phyloP scores from a whole-genome alignment of 2,797 vertebrate species.

The Hyperoplus immaculatus region DNA sequence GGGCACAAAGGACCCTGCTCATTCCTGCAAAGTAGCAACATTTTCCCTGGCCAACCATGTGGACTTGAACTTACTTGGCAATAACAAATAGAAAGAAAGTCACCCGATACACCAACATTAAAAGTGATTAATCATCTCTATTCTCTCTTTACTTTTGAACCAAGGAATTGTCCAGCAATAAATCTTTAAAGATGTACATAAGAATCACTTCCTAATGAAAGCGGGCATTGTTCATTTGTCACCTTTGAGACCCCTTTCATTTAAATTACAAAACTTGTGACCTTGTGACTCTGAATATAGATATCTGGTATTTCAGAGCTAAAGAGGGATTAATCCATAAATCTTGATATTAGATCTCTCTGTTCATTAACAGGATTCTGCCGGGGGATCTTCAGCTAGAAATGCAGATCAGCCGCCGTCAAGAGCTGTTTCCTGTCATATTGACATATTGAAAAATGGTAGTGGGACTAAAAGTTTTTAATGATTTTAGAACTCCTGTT shows the following conservation, averaged over 20 bases:
- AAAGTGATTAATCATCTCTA: slow-evolving; percentile 98
- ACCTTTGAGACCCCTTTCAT: slow-evolving; percentile 91
- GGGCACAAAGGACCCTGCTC: slow-evolving; percentile 91
- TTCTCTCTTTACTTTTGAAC: slow-evolving; percentile 92
- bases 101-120: slow-evolving; percentile 96
- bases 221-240: slow-evolving; percentile 92
- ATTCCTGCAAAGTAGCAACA: slow-evolving; percentile 91
- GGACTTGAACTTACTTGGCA: slow-evolving; percentile 90
- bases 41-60: slow-evolving; percentile 90
- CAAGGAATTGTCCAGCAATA: slow-evolving; percentile 94
- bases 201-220: slow-evolving; percentile 96
- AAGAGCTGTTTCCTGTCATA: slow-evolving; percentile 62
- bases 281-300: slow-evolving; percentile 89
- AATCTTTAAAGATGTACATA: slow-evolving; percentile 99
- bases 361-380: slow-evolving; percentile 83
- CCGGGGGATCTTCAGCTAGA: slow-evolving; percentile 64
- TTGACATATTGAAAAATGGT: slow-evolving; percentile 63
- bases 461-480: slow-evolving; percentile 62
- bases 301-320: slow-evolving; percentile 88
- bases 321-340: slow-evolving; percentile 89
- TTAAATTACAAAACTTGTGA: slow-evolving; percentile 92
- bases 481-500: slow-evolving; percentile 24
- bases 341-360: slow-evolving; percentile 87
- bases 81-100: slow-evolving; percentile 99
- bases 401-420: slow-evolving; percentile 68